phyloP scores from a whole-genome alignment of 37 sponge, comb jelly and placozoan genomes.

The Theonella swinhoei region DNA sequence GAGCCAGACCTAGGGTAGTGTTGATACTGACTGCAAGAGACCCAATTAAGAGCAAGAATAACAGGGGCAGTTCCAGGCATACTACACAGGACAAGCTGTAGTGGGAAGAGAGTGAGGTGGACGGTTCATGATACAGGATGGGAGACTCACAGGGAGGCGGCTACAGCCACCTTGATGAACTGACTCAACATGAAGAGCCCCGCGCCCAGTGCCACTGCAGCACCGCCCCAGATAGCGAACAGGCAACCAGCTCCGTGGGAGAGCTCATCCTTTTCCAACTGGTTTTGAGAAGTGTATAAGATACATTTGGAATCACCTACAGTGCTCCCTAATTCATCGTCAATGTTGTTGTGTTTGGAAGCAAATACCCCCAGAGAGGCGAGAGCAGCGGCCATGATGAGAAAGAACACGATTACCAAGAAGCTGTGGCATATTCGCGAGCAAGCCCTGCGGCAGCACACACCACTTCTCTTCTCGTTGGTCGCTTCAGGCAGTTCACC shows the following conservation, averaged over 20 bases:
- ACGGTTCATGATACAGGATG: background rate
- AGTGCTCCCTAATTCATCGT: background rate
- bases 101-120: background rate
- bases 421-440: background rate
- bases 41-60: background rate
- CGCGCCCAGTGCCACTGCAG: background rate
- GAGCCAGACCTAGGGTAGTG: background rate
- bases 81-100: background rate
- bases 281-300: background rate
- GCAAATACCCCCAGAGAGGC: conserved; percentile 10
- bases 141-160: background rate
- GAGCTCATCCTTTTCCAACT: background rate
- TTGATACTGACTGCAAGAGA: conserved; percentile 12
- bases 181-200: background rate
- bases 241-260: background rate
- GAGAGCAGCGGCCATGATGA: background rate
- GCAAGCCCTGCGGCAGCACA: background rate
- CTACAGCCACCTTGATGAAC: background rate
- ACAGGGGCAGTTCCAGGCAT: background rate
- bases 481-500: background rate
- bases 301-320: background rate
- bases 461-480: background rate
- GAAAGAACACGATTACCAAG: background rate
- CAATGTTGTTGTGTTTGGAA: background rate
- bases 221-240: conserved; percentile 2